Base-by-base conservation (phyloP, 2,888 invertebrate genomes). In the Tineola bisselliella region DNA sequence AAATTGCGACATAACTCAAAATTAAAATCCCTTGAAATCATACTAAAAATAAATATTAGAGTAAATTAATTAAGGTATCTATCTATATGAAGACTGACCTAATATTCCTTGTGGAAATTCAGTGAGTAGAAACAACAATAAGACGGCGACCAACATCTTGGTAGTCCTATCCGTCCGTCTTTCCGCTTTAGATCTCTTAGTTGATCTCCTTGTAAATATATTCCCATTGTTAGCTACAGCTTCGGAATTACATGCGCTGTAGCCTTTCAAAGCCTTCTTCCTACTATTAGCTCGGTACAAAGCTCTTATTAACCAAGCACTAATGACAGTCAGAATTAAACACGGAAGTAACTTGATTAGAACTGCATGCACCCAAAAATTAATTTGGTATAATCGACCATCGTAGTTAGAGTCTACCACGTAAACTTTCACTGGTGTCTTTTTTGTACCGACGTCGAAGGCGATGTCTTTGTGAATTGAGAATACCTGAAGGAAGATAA, bases 101-200 rank as follows among this genome's bases (percentile, higher is more conserved):
- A 93, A 80, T 57, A 91, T 88, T 5, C 92, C 94, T 70, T 95
- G 94, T 0, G 97, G 97, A 66, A 97, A 92, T 78, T 97, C 97
- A 0, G 97, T 97, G 57, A 96, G 80, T 1, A 97, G 88, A 72
- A 97, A 97, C 2, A 97, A 88, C 1, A 95, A 79, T 0, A 97
- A 88, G 0, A 97, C 94, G 0, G 96, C 96, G 1, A 97, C 90
- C 58, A 97, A 84, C 92, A 97, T 95, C 72, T 91, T 91, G 0
- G 97, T 97, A 0, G 97, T 97, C 52, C 97, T 88, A 72, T 97
- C 95, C 0, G 87, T 83, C 48, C 84, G 70, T 1, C 80, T 68
- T 65, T 87, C 87, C 0, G 84, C 80, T 62, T 87, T 87, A 1
- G 83, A 73, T 0, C 84, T 70, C 63, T 86, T 87, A 0, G 83